phyloP scores from a whole-genome alignment of 2,888 invertebrate genomes.

The Cerceris ruficornis region DNA sequence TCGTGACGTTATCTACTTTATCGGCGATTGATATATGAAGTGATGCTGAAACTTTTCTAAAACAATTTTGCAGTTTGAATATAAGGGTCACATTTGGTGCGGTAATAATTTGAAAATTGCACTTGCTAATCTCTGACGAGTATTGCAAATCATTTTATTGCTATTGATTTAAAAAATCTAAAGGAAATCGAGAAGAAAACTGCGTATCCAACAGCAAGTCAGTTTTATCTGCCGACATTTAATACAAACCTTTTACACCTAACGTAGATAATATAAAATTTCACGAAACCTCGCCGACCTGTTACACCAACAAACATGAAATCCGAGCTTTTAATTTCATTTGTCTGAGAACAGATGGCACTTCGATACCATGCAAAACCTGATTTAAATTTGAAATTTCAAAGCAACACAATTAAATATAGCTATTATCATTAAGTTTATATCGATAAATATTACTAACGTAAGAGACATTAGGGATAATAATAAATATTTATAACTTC shows the following conservation, averaged over 20 bases:
- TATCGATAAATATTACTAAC: background rate
- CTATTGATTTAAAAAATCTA: no score
- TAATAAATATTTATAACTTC: no score
- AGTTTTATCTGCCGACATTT: background rate
- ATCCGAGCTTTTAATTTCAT: background rate
- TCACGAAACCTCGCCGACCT: background rate
- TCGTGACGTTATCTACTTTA: no score
- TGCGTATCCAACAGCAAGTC: background rate
- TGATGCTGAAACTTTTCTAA: no score
- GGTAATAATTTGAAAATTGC: no score
- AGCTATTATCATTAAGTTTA: background rate
- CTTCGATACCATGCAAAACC: background rate
- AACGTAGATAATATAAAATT: background rate
- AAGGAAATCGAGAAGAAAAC: background rate
- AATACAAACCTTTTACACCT: background rate
- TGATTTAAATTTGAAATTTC: background rate
- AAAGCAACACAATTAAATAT: background rate
- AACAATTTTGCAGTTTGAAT: no score
- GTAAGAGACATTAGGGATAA: no score
- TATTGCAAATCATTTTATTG: no score
- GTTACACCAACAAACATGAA: background rate
- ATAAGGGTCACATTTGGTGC: no score
- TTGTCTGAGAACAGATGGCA: slow-evolving; percentile 5
- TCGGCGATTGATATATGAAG: no score
- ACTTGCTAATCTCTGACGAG: no score